Evolutionary conservation across 1,140 invertebrate genomes (phyloP).

Genomic region (Megalonaias nervosa): DNA sequence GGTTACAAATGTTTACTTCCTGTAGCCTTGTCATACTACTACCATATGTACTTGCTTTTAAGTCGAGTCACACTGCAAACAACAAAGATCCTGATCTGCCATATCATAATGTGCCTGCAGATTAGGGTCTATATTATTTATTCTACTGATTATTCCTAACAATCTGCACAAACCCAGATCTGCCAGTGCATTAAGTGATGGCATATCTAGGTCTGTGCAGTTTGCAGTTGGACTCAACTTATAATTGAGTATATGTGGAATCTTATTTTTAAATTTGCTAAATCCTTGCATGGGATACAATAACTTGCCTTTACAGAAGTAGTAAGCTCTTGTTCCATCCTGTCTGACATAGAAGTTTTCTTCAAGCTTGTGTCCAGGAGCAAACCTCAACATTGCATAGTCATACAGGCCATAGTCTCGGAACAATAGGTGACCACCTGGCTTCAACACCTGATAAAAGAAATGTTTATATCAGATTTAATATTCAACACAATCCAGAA

Average conservation of each 20-base stretch:
- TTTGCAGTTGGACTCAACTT: neutral
- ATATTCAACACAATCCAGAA: no score
- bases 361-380: slow-evolving; percentile 90
- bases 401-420: slow-evolving; percentile 72
- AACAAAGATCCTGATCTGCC: no score
- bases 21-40: neutral
- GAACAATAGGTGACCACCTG: slow-evolving; percentile 66
- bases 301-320: slow-evolving; percentile 76
- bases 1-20: no score
- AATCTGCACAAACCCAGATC: no score
- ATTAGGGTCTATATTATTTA: no score
- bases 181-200: no score
- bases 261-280: neutral
- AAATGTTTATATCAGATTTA: slow-evolving; percentile 2
- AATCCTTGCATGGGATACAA: neutral
- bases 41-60: no score
- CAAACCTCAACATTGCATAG: slow-evolving; percentile 78
- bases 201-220: no score
- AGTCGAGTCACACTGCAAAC: no score
- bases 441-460: slow-evolving; percentile 69
- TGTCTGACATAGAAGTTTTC: slow-evolving; percentile 72
- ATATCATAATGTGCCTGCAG: no score
- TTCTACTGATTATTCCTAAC: no score
- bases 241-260: neutral
- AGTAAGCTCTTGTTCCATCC: slow-evolving; percentile 71